Base-by-base conservation (phyloP, 2,113 vertebrate species). In the Microcebus tavaratra region DNA sequence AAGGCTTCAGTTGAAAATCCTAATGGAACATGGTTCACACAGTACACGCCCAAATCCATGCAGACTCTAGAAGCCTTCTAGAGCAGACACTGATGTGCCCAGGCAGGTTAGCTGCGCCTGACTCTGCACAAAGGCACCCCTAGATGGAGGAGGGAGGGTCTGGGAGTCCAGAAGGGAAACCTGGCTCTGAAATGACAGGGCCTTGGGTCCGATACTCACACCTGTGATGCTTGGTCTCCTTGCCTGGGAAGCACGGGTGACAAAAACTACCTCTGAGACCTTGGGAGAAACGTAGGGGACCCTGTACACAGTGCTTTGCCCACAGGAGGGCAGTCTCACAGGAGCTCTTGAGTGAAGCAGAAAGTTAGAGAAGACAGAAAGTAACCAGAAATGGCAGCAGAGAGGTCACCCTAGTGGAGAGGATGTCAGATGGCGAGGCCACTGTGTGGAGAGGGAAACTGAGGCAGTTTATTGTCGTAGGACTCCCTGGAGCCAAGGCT, bases 1-100 rank as follows among this genome's bases (percentile, higher is more conserved):
- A 88, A n/a, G 76, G 42, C 53, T 94, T 59, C 29, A 27, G 50
- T 92, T 81, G 88, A 72, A 95, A 68, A 39, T 72, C 36, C 75
- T 82, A 68, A 78, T 67, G 50, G 73, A 95, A 72, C 36, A 45
- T 14, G 25, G 61, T 78, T 73, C 39, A 61, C 23, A 39, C 15
- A 36, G 86, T 29, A 75, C 12, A 86, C 12, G 15, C 48, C 4
- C 59, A 81, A 78, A 63, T 68, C 50, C 53, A 42, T 68, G 36
- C 70, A 45, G 53, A 45, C n/a, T 75, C 80, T 55, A 95, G 88
- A 80, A 92, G 76, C 1, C 23, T 73, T 61, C 63, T 55, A 4
- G n/a, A 53, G 10, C 15, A n/a, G 23, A 84, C 13, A 50, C n/a
- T 23, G 27, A 20, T 0, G 2, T 68, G 15, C 34, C 31, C 8